Base-by-base conservation (phyloP, 2,888 invertebrate species). In the Lithophane ornitopus region DNA sequence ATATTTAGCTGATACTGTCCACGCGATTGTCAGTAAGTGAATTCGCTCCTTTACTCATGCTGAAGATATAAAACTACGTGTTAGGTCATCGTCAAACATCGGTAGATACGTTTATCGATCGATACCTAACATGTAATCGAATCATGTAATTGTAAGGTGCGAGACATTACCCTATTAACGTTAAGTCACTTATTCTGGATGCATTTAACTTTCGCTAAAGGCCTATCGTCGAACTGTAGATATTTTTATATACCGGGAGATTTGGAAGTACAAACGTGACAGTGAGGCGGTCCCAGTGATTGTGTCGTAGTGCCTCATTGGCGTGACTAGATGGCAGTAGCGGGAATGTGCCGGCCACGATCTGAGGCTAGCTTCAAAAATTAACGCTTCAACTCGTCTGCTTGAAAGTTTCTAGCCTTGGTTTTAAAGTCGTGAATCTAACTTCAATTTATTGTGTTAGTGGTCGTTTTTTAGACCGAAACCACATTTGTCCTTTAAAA, bases 141-240 rank as follows among this genome's bases (percentile, higher is more conserved):
- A 77, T 80, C 80, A 63, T 82, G 72, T 87, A 79, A 81, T 73
- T 86, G 70, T 82, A 82, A 81, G 82, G 78, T 86, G 82, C 84
- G 79, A 78, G 68, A 86, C 78, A 87, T 81, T 80, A 82, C 81
- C 78, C 81, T 84, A 84, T 80, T 88, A 81, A 80, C 80, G 74
- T 76, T 87, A 85, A 85, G 80, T 78, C 81, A 84, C 78, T 76
- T 84, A 88, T 81, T 84, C 81, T 87, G 78, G 65, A 88, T 86
- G 95, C 95, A 95, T 95, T 95, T 95, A 95, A 95, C 93, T 92
- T 74, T 91, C 85, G 90, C 92, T 93, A 90, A 94, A 89, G 94
- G 95, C 94, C 95, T 95, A 94, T 90, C 85, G 82, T 87, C 89
- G 68, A 79, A 89, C 88, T 94, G 94, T 94, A 93, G 92, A 94